Evolutionary conservation across 2,113 vertebrate species (phyloP).

Genomic region (Grammatotria lemairii): DNA sequence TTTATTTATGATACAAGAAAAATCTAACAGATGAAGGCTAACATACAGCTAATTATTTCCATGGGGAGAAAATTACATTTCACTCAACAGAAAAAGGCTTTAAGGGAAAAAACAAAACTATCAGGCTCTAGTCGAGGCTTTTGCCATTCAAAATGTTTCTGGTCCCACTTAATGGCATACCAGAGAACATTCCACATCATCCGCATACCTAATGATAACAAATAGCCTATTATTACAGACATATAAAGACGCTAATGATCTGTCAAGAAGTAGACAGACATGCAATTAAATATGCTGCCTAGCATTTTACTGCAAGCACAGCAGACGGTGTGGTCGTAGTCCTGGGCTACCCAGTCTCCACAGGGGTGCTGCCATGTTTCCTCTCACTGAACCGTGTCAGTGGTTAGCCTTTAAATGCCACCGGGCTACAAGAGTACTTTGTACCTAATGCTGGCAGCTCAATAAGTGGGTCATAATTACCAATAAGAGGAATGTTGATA

Average conservation of each 20-base stretch:
- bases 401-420: constrained; percentile 36
- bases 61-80: background rate
- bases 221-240: constrained; percentile 59
- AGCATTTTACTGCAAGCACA: constrained; percentile 45
- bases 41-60: background rate
- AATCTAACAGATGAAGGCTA: background rate
- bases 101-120: background rate
- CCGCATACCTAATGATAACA: constrained; percentile 58
- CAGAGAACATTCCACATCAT: constrained; percentile 43
- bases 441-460: background rate
- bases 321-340: constrained; percentile 45
- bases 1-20: background rate
- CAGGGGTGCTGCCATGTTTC: constrained; percentile 34
- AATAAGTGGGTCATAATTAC: background rate
- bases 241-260: constrained; percentile 58
- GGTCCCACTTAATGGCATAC: constrained; percentile 43
- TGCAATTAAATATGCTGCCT: constrained; percentile 55
- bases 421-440: background rate
- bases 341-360: constrained; percentile 3
- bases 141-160: constrained; percentile 10
- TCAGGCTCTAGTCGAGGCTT: background rate
- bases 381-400: constrained; percentile 40
- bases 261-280: constrained; percentile 52
- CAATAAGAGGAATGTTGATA: background rate
- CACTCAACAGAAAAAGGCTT: background rate